Base-by-base conservation (phyloP, 2,888 invertebrate genomes). In the Pherbina coryleti region DNA sequence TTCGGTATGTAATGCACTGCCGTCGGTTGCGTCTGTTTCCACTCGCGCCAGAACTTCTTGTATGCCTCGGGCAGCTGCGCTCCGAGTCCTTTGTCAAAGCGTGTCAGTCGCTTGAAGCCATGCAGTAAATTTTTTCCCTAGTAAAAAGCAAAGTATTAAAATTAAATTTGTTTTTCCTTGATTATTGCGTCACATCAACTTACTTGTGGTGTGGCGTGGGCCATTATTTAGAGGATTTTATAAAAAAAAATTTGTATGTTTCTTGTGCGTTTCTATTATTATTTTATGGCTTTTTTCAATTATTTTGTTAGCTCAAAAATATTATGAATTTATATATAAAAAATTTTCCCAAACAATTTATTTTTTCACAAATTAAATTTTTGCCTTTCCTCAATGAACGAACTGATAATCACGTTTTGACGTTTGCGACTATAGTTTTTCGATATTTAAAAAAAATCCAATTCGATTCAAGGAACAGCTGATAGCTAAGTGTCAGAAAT, bases 1-100 rank as follows among this genome's bases (percentile, higher is more conserved):
- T 94, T 93, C 53, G 95, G 94, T 70, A 95, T 92, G 87, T 94
- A 96, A 83, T 93, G 93, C 0, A 93, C 93, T 0, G 93, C 92
- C 44, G 91, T 92, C 79, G 93, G 92, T 80, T 92, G 91, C 73
- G 92, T 91, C 0, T 92, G 83, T 88, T 94, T 95, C 96, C 97
- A 96, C 91, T 97, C 96, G 79, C 91, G 91, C 92, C 94, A 96
- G 89, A 97, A 97, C 85, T 96, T 96, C 86, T 93, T 94, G 85
- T 97, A 97, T 0, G 94, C 95, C 79, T 93, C 92, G 1, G 97
- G 97, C 74, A 97, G 89, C 82, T 92, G 91, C 0, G 93, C 89
- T 7, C 93, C 95, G 79, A 94, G 90, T 1, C 95, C 95, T 84
- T 91, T 91, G 57, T 93, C 93, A 85, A 94, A 93, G 83, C 92